A percentile compares a stretch with the other conserved stretches of the same genome.
These are phyloP conservation scores for Vultur gryphus DNA, from an alignment of 2,797 vertebrate species.

Conservation along the genomic window DNA sequence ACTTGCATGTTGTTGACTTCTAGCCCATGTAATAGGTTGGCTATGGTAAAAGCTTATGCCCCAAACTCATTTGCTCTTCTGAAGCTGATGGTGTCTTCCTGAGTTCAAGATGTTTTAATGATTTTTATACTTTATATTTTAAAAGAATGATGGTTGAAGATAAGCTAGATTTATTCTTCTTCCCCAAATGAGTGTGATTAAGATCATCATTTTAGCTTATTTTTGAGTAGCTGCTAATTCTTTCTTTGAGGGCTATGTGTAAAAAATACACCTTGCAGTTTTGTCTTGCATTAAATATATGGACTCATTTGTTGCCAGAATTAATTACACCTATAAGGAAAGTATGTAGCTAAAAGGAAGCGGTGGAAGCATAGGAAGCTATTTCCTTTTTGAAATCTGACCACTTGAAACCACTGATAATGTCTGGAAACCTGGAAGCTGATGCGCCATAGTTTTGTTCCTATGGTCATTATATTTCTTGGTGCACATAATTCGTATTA, in stretches of 20 bases:
- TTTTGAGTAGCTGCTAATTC: neutral
- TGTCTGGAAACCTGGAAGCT: neutral
- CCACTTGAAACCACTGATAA: neutral
- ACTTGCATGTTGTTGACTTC: neutral
- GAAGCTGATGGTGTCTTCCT: neutral
- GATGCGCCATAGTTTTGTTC: neutral
- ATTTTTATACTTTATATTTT: neutral
- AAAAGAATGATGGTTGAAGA: neutral
- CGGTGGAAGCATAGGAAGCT: neutral
- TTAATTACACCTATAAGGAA: neutral
- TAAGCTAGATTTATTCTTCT: neutral
- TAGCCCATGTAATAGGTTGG: fast-evolving
- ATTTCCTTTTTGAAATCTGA: neutral
- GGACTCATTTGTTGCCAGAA: neutral
- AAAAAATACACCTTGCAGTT: neutral
- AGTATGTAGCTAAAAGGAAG: neutral
- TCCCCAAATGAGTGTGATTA: neutral
- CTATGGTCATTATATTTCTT: neutral
- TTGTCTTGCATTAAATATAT: neutral
- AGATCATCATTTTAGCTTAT: neutral
- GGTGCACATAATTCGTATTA: neutral
- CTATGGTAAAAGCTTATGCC: neutral
- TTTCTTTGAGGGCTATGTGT: neutral
- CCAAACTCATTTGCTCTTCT: neutral
- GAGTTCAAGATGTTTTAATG: neutral